These are phyloP conservation scores for Lissonota sp. DNA, from an alignment of 2,888 invertebrate genomes.

Conservation along the genomic window DNA sequence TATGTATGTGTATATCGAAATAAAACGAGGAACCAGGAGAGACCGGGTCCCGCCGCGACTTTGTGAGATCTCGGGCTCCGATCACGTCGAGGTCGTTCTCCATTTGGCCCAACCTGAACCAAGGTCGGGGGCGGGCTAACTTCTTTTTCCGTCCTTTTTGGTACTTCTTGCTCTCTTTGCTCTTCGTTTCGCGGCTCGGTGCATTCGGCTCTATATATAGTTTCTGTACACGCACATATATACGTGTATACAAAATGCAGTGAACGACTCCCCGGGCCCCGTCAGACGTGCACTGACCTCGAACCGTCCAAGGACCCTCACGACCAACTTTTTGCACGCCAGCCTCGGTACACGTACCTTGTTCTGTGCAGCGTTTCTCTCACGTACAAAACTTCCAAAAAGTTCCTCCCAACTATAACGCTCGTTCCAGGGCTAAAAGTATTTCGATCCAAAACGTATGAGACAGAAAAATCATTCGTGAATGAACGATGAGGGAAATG, in stretches of 20 bases:
- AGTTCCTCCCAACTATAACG: constrained; percentile 26
- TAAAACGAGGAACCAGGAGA: constrained; percentile 60
- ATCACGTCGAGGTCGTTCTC: constrained; percentile 70
- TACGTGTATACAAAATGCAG: constrained; percentile 19
- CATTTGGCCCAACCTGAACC: constrained; percentile 73
- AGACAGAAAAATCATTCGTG: too few species aligned
- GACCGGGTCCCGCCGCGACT: constrained; percentile 44
- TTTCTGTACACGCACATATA: not conserved
- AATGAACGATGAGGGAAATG: too few species aligned
- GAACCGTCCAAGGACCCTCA: constrained; percentile 71
- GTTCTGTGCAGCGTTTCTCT: constrained; percentile 49
- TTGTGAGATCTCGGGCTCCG: constrained; percentile 40
- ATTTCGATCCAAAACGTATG: too few species aligned
- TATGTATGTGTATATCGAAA: constrained; percentile 45
- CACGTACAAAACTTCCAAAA: constrained; percentile 62
- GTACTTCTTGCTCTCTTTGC: constrained; percentile 40
- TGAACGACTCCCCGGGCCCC: constrained; percentile 54
- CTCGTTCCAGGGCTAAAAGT: not conserved
- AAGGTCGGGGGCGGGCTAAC: constrained; percentile 79
- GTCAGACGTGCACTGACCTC: constrained; percentile 66
- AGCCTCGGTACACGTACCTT: constrained; percentile 53
- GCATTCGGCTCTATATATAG: constrained; percentile 50
- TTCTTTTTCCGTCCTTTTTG: constrained; percentile 37
- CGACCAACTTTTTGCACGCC: constrained; percentile 67
- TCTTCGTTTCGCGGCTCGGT: constrained; percentile 59